A percentile compares a stretch with the other conserved stretches of the same genome.
Evolutionary conservation across 2,113 vertebrate species (phyloP).

Genomic region (Lampris incognitus): DNA sequence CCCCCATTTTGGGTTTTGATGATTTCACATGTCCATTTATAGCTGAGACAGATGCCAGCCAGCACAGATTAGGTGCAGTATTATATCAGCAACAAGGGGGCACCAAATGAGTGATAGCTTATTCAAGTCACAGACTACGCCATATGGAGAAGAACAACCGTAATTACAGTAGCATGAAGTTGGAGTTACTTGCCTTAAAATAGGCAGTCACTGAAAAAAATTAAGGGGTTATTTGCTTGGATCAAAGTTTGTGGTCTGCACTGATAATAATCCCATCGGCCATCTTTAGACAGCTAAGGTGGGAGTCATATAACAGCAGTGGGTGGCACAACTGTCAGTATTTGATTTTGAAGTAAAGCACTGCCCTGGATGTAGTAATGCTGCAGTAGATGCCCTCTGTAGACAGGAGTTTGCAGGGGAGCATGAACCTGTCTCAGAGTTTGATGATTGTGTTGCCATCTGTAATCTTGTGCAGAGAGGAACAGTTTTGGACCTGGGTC

Average conservation of each 20-base stretch:
- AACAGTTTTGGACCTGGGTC: no score
- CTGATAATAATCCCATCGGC: background rate
- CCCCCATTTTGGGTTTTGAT: background rate
- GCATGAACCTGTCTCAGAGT: no score
- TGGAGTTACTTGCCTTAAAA: background rate
- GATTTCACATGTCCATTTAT: constrained; percentile 17
- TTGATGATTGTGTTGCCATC: no score
- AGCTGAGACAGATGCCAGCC: constrained; percentile 26
- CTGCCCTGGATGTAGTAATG: no score
- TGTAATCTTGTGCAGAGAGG: no score
- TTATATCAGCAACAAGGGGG: constrained; percentile 2
- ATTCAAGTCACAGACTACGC: constrained; percentile 10
- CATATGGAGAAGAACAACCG: constrained; percentile 25
- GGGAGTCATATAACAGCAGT: background rate
- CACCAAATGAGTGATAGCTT: constrained; percentile 9
- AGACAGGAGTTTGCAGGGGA: no score
- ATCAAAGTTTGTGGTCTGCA: background rate
- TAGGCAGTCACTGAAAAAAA: background rate
- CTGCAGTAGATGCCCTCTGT: no score
- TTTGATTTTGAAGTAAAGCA: no score
- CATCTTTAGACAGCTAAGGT: background rate
- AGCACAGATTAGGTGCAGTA: background rate
- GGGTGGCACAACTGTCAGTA: background rate
- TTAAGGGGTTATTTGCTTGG: background rate
- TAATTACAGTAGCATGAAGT: constrained; percentile 32